Evolutionary conservation across 1,140 invertebrate genomes (phyloP).

Genomic region (Drosophila mayri): DNA sequence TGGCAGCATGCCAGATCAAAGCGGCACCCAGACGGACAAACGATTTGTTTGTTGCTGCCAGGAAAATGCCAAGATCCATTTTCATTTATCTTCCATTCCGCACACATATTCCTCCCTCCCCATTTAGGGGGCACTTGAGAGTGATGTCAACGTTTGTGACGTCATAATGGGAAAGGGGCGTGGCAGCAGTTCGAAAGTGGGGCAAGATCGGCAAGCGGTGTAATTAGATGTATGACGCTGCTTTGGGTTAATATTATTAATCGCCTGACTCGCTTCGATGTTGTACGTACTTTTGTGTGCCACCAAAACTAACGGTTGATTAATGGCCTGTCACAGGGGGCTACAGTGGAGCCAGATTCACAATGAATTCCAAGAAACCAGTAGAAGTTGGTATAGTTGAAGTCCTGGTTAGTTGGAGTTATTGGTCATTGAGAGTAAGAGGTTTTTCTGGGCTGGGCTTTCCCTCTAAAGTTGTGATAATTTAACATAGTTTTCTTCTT

Average conservation of each 20-base stretch:
- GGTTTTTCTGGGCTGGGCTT: too few species aligned
- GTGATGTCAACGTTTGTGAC: conserved; percentile 67
- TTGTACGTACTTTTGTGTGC: conserved; percentile 18
- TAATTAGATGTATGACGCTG: conserved; percentile 62
- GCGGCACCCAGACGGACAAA: conserved; percentile 34
- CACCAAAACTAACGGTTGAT: conserved; percentile 59
- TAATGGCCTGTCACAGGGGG: conserved; percentile 52
- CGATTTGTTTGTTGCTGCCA: conserved; percentile 44
- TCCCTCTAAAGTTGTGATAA: background rate
- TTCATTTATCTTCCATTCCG: conserved; percentile 21
- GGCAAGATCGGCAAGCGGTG: conserved; percentile 57
- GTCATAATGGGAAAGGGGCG: conserved; percentile 37
- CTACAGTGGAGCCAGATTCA: conserved; percentile 20
- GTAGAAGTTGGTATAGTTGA: background rate
- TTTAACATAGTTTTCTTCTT: too few species aligned
- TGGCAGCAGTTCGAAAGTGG: conserved; percentile 38
- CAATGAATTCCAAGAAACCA: background rate
- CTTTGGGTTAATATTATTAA: conserved; percentile 51
- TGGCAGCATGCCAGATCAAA: conserved; percentile 70
- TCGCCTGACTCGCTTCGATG: conserved; percentile 25
- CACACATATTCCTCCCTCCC: background rate
- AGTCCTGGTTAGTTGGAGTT: background rate
- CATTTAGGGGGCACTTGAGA: conserved; percentile 26
- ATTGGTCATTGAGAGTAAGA: background rate
- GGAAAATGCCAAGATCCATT: conserved; percentile 33